Base-by-base conservation (phyloP, 2,888 invertebrate species). In the Netelia melanura region DNA sequence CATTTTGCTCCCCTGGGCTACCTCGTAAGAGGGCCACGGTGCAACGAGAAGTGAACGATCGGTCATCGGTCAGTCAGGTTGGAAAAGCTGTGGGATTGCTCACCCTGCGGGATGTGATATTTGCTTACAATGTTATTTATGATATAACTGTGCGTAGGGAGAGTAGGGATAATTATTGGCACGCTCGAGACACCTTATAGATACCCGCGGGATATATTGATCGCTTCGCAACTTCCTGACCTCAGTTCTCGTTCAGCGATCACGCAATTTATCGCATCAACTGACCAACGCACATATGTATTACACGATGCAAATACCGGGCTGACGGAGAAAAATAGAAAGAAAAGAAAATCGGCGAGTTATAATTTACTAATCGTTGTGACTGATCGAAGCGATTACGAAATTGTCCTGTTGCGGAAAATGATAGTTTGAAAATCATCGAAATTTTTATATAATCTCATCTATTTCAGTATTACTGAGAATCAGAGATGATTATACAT, bases 111-210 rank as follows among this genome's bases (percentile, higher is more conserved):
- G 61, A 62, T 52, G 61, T 43, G 17, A 70, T 68, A 78, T 70
- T 78, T 78, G 70, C 78, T 48, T 78, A 78, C 58, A 78, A 78
- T 78, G 68, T 78, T 61, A 78, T 78, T 70, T 78, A 78, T 61
- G 68, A 78, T 58, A 52, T 25, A 61, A 48, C 48, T 11, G 56
- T 6, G 48, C 43, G 14, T 17, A 44, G 14, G 58, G 61, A 48
- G 48, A 48, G 78, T 78, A 61, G 78, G 70, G 68, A 78, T 78
- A 70, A 78, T 78, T 78, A 78, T 70, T 70, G 68, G 52, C 78
- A 62, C 62, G 58, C 61, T 78, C 70, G 61, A 62, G 68, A 68
- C 78, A 78, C 78, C 78, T 78, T 70, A 78, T 70, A 61, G 70
- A n/a, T 11, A 61, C 68, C 78, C 78, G 61, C 61, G 2, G 78